A percentile compares a stretch with the other conserved stretches of the same genome.
These are phyloP conservation scores for Catamblyrhynchus diadema DNA, from an alignment of 2,797 vertebrate genomes.

Conservation along the genomic window DNA sequence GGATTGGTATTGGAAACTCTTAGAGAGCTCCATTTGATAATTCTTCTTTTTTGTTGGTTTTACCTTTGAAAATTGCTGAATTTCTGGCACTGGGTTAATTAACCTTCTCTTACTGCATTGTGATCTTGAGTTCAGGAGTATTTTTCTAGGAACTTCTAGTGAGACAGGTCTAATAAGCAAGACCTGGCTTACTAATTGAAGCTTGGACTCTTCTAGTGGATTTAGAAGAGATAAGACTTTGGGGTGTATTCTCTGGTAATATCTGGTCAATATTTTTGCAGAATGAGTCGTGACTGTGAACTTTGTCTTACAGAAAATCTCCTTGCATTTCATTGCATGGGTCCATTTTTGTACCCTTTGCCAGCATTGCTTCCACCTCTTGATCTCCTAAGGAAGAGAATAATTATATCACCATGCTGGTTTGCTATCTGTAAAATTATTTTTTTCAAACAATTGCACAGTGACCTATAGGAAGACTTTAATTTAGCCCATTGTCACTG, in stretches of 20 bases:
- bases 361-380: not conserved
- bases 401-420: not conserved
- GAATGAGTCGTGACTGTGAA: not conserved
- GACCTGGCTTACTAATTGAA: not conserved
- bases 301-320: not conserved
- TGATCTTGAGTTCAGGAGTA: not conserved
- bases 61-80: not conserved
- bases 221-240: not conserved
- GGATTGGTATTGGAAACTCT: not conserved
- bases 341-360: not conserved
- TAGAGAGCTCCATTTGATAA: not conserved
- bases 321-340: not conserved
- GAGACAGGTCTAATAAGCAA: not conserved
- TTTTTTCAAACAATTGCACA: not conserved
- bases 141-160: not conserved
- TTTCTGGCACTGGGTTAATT: not conserved
- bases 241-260: not conserved
- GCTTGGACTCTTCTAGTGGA: not conserved
- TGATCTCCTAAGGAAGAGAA: not conserved
- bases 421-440: not conserved
- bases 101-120: not conserved
- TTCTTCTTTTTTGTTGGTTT: not conserved
- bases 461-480: not conserved
- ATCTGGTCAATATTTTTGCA: not conserved
- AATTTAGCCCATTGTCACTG: not conserved